A percentile compares a stretch with the other conserved stretches of the same genome.
Conservation (phyloP, 2,797 vertebrate genomes). For the Periparus ater region DNA sequence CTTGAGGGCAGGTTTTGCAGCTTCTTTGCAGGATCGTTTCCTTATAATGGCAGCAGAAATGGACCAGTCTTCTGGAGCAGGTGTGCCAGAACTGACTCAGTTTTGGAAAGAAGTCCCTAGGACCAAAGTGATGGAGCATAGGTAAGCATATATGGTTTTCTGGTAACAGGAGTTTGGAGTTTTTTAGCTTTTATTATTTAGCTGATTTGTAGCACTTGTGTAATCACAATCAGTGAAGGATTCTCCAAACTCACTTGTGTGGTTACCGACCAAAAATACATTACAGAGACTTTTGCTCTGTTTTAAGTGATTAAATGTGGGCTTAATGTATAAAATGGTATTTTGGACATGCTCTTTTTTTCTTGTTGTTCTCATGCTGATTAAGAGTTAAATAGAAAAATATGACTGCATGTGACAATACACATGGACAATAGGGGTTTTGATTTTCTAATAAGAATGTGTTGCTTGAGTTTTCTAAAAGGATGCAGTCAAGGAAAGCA, state of each 20-base stretch:
- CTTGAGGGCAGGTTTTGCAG: slow-evolving; percentile 81
- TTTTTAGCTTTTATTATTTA: not conserved
- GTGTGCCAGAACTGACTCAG: slow-evolving; percentile 84
- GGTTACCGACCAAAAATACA: not conserved
- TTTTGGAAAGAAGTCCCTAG: slow-evolving; percentile 95
- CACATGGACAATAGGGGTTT: not conserved
- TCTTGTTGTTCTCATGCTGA: not conserved
- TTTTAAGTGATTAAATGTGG: not conserved
- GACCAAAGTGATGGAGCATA: slow-evolving; percentile 91
- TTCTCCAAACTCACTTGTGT: not conserved
- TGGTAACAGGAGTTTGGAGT: not conserved
- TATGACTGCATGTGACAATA: not conserved
- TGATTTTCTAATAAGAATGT: not conserved
- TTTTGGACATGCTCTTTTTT: not conserved
- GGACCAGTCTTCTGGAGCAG: slow-evolving; percentile 79
- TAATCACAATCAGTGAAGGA: not conserved
- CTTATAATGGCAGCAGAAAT: slow-evolving; percentile 96
- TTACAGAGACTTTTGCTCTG: not conserved
- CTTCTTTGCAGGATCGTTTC: slow-evolving; percentile 93
- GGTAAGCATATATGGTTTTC: slow-evolving; percentile 69
- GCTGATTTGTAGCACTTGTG: not conserved
- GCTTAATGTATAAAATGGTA: not conserved
- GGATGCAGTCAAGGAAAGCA: not conserved
- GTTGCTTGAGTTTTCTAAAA: not conserved
- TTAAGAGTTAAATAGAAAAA: not conserved